Conservation (phyloP, 2,797 vertebrate species). For the Ataeniobius toweri region DNA sequence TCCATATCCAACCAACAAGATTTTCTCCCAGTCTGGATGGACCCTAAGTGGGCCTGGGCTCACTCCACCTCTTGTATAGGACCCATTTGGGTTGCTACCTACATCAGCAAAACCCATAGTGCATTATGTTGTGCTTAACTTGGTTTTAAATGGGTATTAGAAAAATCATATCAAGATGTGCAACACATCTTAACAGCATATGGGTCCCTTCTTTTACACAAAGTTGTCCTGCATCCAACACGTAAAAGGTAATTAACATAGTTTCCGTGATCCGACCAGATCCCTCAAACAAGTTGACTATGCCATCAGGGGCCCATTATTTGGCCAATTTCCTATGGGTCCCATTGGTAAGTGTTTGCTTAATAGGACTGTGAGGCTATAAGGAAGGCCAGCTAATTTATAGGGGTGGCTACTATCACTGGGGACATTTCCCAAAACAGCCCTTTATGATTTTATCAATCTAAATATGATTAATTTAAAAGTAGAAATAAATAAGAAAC, state of each 20-base stretch:
- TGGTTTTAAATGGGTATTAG: neutral
- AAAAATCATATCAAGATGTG: neutral
- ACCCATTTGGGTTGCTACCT: neutral
- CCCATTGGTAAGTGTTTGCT: no score
- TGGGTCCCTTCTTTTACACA: neutral
- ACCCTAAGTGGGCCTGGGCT: neutral
- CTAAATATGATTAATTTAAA: neutral
- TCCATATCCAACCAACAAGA: neutral
- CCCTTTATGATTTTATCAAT: constrained; percentile 28
- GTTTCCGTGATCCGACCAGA: neutral
- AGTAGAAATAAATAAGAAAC: neutral
- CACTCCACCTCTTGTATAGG: neutral
- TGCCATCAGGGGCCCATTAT: neutral
- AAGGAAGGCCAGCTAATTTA: neutral
- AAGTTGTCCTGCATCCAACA: neutral
- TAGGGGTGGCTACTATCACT: neutral
- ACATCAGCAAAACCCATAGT: neutral
- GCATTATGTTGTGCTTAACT: neutral
- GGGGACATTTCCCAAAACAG: constrained; percentile 39
- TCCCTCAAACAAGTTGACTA: neutral
- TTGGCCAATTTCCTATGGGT: neutral
- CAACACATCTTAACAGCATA: neutral
- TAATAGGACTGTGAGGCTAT: neutral
- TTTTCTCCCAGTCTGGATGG: neutral
- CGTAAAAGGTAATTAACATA: neutral